Evolutionary conservation across 1,140 invertebrate genomes (phyloP), one percentile per base, ranked within the genome.

Genomic region (Caerostris darwini): DNA sequence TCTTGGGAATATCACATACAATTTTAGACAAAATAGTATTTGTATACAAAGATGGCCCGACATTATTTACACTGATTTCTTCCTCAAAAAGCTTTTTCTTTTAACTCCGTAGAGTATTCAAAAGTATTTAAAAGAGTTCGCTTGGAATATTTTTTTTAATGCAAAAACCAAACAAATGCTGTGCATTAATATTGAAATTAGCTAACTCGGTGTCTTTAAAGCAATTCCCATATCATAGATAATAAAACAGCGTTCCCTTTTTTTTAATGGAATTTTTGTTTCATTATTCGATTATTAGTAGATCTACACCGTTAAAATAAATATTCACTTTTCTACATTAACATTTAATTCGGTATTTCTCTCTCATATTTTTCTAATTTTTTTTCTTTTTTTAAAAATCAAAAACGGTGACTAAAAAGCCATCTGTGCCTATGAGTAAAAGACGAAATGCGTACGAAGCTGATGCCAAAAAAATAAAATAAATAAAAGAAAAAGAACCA

Each of bases 321-420:
- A 92, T 92, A 92, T 92, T 86, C 61, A 17, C 81, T 71, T 86
- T 92, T 86, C 82, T 86, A 17, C 81, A 92, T 86, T 86, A 88
- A 87, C 58, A 58, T 19, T 64, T 87, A 19, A 93, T 83, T 93
- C 77, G 12, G 12, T 14, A 14, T 53, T 17, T 7, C 59, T 71
- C 57, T 67, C 19, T 56, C 50, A 64, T 64, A 12, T 88, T 92
- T 64, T 85, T 67, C 58, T 14, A 67, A 5, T 67, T 14, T 14
- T 12, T 67, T n/a, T 67, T n/a, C 6, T 67, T 14, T 86, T 81
- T 77, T 54, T 69, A 57, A 67, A 67, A 94, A 94, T 64, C 71
- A 94, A 94, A 94, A 85, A n/a, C 17, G 59, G 59, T 7, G 34
- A 14, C 86, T 94, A 94, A 94, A 94, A 94, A 94, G 92, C 92